Evolutionary conservation across 1,140 invertebrate genomes (phyloP).

Genomic region (Euura lappo): DNA sequence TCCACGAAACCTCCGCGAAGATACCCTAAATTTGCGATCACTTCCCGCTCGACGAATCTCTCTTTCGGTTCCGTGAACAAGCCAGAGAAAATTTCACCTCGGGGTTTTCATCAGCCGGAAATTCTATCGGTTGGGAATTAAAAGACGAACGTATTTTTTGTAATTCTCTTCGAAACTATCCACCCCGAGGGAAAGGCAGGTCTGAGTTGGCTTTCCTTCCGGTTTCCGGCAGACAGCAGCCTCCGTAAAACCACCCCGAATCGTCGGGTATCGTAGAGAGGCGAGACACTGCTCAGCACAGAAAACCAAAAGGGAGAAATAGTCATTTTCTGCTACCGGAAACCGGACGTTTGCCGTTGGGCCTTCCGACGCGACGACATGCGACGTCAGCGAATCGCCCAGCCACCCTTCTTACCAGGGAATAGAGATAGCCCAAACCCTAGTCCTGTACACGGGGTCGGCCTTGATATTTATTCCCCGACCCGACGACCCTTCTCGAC

Average conservation of each 20-base stretch:
- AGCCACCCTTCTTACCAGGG: too few relatives aligned
- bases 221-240: neutral
- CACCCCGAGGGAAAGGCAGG: neutral
- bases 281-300: neutral
- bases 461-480: conserved; percentile 5
- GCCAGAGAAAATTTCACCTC: too few relatives aligned
- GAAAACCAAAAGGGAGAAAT: neutral
- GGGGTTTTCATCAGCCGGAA: too few relatives aligned
- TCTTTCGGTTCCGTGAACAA: neutral
- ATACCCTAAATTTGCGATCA: conserved; percentile 48
- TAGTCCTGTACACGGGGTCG: neutral
- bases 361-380: neutral
- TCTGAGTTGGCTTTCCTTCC: neutral
- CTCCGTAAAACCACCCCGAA: too few relatives aligned
- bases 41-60: conserved; percentile 12
- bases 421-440: too few relatives aligned
- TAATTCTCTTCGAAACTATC: too few relatives aligned
- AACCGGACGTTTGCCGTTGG: conserved; percentile 3
- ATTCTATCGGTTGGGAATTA: too few relatives aligned
- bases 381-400: neutral
- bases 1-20: conserved; percentile 21
- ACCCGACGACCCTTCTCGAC: neutral
- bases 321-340: conserved; percentile 5
- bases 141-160: too few relatives aligned
- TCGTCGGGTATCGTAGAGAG: neutral